Evolutionary conservation across 2,113 vertebrate species (phyloP), one percentile per base, ranked within the genome.

Genomic region (Nibea coibor): DNA sequence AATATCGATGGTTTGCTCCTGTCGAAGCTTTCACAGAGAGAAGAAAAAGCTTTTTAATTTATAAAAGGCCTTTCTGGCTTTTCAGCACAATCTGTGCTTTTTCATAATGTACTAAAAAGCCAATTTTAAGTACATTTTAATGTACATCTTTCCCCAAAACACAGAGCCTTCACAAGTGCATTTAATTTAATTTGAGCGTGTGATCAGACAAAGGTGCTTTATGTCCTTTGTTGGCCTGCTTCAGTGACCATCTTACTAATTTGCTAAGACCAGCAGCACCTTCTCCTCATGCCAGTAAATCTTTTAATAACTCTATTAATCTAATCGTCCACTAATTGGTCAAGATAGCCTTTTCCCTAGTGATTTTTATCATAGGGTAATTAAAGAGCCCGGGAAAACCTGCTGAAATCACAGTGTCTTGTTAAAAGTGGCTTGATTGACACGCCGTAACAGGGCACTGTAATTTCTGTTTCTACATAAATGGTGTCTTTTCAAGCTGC

Each of bases 291-390:
- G 78, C 85, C 78, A 35, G 26, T 86, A 85, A 85, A 82, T 88
- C 88, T 91, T 94, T 92, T 93, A 95, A 92, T 91, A 93, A 92
- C 86, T 92, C 90, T 81, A 91, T 91, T 93, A 91, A 94, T 94
- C 92, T 95, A 93, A 94, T 92, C 82, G 75, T 83, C 85, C 82
- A 90, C 90, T 94, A 94, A 94, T 93, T 93, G 92, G 93, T 94
- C 92, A 93, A 93, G 92, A 93, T 94, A 94, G 93, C 91, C 80
- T 87, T 89, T 93, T 92, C 92, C 90, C 93, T 8, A 20, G 82
- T 85, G 92, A 84, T 90, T 94, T 89, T 93, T 94, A 94, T 93
- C 91, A 78, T 54, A 79, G 66, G 81, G 75, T 91, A 94, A 93
- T 94, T 94, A 93, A 94, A 85, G 80, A 79, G 84, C 28, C 64